Percentiles rank a stretch among this genome's conserved stretches.
phyloP scores from a whole-genome alignment of 2,113 vertebrate genomes.

The Oreochromis aureus region DNA sequence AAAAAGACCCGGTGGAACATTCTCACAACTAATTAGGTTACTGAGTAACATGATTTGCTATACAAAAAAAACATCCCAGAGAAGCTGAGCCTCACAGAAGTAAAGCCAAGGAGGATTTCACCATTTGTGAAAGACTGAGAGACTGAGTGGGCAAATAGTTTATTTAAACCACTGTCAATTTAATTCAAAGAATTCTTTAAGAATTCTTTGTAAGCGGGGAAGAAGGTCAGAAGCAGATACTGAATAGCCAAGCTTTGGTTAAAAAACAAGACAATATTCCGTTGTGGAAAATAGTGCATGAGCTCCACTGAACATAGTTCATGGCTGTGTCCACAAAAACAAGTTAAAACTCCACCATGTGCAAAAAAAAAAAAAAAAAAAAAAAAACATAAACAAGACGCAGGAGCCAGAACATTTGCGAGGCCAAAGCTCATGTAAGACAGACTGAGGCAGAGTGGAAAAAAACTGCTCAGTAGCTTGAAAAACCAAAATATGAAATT shows the following conservation, averaged over 20 bases:
- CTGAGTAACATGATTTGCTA: neutral
- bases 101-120: neutral
- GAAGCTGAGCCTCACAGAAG: neutral
- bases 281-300: neutral
- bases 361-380: fast-evolving
- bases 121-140: neutral
- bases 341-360: neutral
- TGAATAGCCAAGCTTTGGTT: neutral
- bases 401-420: neutral
- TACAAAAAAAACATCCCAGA: neutral
- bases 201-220: neutral
- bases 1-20: neutral
- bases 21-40: neutral
- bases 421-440: neutral
- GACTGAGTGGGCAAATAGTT: neutral
- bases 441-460: neutral
- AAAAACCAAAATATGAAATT: neutral
- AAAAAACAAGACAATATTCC: neutral
- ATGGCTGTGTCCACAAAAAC: neutral
- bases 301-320: neutral
- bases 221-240: neutral
- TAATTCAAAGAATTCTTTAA: neutral
- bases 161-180: neutral
- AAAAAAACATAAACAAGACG: neutral
- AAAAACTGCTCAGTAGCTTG: neutral